Evolutionary conservation across 2,888 invertebrate genomes (phyloP), one percentile per base, ranked within the genome.

Genomic region (Apodemia duryi): DNA sequence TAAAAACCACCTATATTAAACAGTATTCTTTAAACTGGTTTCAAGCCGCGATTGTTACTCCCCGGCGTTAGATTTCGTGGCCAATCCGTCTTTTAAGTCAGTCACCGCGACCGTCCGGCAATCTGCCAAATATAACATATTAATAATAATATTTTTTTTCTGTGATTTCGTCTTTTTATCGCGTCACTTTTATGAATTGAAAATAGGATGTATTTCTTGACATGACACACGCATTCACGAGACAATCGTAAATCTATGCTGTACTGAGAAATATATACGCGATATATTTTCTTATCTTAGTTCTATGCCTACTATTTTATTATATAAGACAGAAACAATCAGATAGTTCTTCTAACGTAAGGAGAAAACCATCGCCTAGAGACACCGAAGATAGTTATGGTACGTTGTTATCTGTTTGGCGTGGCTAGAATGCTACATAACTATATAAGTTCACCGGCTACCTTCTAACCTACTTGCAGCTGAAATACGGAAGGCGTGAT

Each of bases 81-180:
- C 32, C 29, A 5, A 28, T 6, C 11, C 28, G 6, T 29, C 10
- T 5, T 54, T 29, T 2, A 57, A 75, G 81, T 86, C 82, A 85
- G 78, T 74, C 73, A 61, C 72, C 73, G 74, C 81, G 82, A 82
- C 83, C 81, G 80, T 74, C 82, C 78, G 78, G 76, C 81, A 73
- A 64, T 68, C 70, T 72, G 75, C 72, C 75, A 76, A 73, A 68
- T 63, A 65, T 65, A 63, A 38, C 49, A 51, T 51, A 6, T 62
- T 13, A 62, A 43, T 32, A 32, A 57, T 57, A 35, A 57, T 57
- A 57, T 35, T 60, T 60, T 60, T 60, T 35, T 60, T 35, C 13
- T 60, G 2, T 7, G 29, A 28, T 52, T 52, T 52, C 9, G 28
- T 46, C 10, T 13, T 60, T 60, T 60, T 35, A 60, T 32, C 57